These are phyloP conservation scores for Chrysemys picta DNA, from an alignment of 2,113 vertebrate genomes.

Conservation along the genomic window DNA sequence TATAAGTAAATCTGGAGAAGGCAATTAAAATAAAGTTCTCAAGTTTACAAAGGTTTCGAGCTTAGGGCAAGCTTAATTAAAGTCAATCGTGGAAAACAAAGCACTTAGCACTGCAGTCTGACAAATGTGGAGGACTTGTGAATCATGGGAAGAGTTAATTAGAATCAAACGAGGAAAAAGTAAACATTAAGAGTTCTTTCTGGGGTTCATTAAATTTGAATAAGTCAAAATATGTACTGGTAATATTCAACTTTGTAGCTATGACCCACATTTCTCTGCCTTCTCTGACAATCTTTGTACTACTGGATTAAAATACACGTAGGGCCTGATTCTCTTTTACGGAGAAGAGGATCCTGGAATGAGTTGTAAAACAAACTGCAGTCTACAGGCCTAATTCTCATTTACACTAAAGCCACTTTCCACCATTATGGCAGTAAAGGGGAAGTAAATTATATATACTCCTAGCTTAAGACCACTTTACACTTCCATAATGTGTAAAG, in stretches of 20 bases:
- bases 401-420: background rate
- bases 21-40: slow-evolving; percentile 76
- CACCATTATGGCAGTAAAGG: background rate
- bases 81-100: slow-evolving; percentile 71
- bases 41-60: slow-evolving; percentile 67
- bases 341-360: background rate
- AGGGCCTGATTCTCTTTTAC: background rate
- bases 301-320: background rate
- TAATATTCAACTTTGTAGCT: slow-evolving; percentile 34
- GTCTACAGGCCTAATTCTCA: background rate
- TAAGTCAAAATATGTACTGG: slow-evolving; percentile 59
- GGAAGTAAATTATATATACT: background rate
- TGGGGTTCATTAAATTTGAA: slow-evolving; percentile 68
- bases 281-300: background rate
- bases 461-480: background rate
- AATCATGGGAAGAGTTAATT: slow-evolving; percentile 77
- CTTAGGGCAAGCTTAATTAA: slow-evolving; percentile 75
- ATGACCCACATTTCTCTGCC: background rate
- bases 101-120: slow-evolving; percentile 66
- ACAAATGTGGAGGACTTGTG: no score
- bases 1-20: slow-evolving; percentile 69
- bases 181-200: slow-evolving; percentile 70
- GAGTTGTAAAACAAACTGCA: background rate
- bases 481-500: background rate
- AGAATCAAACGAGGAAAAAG: slow-evolving; percentile 70